phyloP scores from a whole-genome alignment of 2,797 vertebrate genomes.

The Schizopygopsis pylzovi region DNA sequence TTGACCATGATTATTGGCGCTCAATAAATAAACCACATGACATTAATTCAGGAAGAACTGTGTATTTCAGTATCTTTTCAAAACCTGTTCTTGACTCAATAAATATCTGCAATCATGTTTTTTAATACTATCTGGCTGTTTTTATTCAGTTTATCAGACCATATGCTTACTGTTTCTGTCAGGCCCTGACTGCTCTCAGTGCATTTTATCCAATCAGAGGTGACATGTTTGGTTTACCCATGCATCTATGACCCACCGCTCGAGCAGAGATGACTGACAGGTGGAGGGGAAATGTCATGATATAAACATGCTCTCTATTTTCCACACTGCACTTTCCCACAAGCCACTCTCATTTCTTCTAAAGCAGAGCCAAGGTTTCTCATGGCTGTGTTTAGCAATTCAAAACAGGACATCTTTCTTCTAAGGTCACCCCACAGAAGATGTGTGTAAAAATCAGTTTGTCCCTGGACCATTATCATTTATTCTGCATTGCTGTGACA shows the following conservation, averaged over 20 bases:
- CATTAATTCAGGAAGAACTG: not conserved
- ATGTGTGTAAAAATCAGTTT: slow-evolving; percentile 20
- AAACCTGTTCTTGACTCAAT: slow-evolving; percentile 19
- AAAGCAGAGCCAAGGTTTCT: slow-evolving; percentile 1
- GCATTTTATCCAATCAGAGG: slow-evolving; percentile 36
- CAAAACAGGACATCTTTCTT: slow-evolving; percentile 28
- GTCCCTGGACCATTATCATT: slow-evolving; percentile 3
- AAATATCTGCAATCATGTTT: slow-evolving; percentile 33
- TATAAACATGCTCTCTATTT: slow-evolving; percentile 36
- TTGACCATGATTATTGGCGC: slow-evolving; percentile 18
- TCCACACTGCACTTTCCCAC: not conserved
- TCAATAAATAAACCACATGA: slow-evolving; percentile 6
- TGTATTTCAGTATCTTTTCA: slow-evolving; percentile 14
- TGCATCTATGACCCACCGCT: slow-evolving; percentile 26
- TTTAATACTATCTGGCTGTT: slow-evolving; percentile 30
- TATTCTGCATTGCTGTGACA: not conserved
- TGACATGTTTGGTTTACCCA: slow-evolving; percentile 44
- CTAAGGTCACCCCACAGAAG: slow-evolving; percentile 27
- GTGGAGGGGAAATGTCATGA: slow-evolving; percentile 43
- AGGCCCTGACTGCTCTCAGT: slow-evolving; percentile 11
- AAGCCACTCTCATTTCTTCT: slow-evolving; percentile 13
- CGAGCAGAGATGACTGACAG: slow-evolving; percentile 42
- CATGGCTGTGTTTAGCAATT: slow-evolving; percentile 24
- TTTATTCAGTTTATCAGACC: slow-evolving; percentile 16
- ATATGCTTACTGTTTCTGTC: slow-evolving; percentile 34